phyloP scores from a whole-genome alignment of 2,797 vertebrate genomes.

The Tragopan temminckii region DNA sequence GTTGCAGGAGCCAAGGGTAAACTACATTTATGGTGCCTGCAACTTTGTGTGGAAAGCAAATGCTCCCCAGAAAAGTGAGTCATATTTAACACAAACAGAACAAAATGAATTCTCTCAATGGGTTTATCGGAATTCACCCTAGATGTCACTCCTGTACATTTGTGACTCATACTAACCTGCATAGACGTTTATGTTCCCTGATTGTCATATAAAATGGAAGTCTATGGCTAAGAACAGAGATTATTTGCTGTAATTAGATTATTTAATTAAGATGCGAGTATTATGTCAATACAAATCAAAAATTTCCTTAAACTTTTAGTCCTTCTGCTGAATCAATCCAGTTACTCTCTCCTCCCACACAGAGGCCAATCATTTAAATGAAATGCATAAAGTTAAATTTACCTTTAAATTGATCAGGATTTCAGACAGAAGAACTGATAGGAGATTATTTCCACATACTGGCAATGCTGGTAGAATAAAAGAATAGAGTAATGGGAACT shows the following conservation, averaged over 20 bases:
- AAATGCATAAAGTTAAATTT: not conserved
- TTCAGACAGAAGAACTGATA: not conserved
- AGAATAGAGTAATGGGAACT: not conserved
- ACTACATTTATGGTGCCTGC: not conserved
- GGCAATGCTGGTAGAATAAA: not conserved
- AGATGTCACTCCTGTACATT: not conserved
- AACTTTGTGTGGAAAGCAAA: not conserved
- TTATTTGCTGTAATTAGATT: not conserved
- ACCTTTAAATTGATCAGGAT: not conserved
- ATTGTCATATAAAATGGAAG: not conserved
- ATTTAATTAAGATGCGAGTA: not conserved
- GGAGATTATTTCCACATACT: not conserved
- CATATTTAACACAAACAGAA: not conserved
- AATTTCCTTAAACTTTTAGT: not conserved
- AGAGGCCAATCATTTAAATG: not conserved
- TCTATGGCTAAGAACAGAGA: not conserved
- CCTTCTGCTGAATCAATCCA: not conserved
- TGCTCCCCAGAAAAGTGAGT: not conserved
- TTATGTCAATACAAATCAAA: not conserved
- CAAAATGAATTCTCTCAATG: not conserved
- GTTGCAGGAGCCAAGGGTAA: not conserved
- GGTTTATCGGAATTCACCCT: not conserved
- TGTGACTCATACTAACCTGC: not conserved
- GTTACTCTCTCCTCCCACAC: constrained; percentile 1
- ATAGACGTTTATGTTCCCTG: not conserved